A percentile compares a stretch with the other conserved stretches of the same genome.
phyloP scores from a whole-genome alignment of 2,888 invertebrate species.

The Tetranychus truncatus region DNA sequence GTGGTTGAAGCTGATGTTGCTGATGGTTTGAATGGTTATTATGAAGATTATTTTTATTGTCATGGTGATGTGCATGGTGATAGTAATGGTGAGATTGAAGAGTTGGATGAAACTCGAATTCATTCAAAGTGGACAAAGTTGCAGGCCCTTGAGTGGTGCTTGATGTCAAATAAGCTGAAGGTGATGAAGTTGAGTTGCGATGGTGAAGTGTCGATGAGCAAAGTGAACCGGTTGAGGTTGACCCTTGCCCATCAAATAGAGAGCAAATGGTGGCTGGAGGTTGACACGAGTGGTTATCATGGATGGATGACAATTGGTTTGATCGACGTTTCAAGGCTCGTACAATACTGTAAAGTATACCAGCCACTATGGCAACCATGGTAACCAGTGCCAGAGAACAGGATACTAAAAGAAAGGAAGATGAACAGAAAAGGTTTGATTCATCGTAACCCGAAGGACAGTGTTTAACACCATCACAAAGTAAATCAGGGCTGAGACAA shows the following conservation, averaged over 20 bases:
- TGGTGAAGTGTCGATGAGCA: no score
- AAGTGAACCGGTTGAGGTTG: not conserved
- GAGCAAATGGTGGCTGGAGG: not conserved
- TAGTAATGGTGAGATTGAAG: no score
- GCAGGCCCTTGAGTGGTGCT: no score
- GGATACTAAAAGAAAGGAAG: not conserved
- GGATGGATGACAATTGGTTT: not conserved
- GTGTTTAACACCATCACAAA: constrained; percentile 60
- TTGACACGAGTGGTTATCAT: not conserved
- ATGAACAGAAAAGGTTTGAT: constrained; percentile 22
- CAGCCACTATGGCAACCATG: not conserved
- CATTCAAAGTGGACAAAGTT: no score
- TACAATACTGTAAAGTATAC: not conserved
- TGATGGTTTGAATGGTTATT: no score
- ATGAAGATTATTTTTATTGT: no score
- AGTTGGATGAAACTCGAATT: no score
- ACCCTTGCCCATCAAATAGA: not conserved
- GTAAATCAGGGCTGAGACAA: constrained; percentile 54
- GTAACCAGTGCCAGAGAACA: not conserved
- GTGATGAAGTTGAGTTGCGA: no score
- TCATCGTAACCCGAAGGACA: constrained; percentile 59
- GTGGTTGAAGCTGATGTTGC: no score
- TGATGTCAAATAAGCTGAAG: no score
- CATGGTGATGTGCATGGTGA: no score
- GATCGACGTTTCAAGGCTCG: not conserved